Evolutionary conservation across 2,113 vertebrate genomes (phyloP), one percentile per base, ranked within the genome.

Genomic region (Orycteropus afer): DNA sequence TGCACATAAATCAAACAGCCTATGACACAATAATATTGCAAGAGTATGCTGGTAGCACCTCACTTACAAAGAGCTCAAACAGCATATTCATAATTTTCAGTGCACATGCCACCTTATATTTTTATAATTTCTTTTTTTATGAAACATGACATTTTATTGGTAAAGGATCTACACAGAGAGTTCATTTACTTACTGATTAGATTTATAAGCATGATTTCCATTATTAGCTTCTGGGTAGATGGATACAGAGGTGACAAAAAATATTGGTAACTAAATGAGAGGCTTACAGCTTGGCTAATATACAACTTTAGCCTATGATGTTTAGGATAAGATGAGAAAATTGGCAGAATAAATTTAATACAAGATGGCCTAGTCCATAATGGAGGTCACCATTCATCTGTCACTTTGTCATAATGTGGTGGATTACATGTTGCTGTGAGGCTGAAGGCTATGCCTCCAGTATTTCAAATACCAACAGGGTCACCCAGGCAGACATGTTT

Each of bases 1-100:
- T 1, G 14, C 61, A 27, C 61, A 29, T 1, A 32, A 49, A 77
- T 34, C 87, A 17, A 45, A 22, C 29, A 40, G 67, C 51, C 34
- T 15, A 15, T 5, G 79, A 9, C 7, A 2, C 9, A 9, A 10
- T 0, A n/a, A 15, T 22, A 23, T 7, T 32, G 51, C 12, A 29
- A 23, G 77, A n/a, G 5, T 0, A 10, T 25, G 12, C 55, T 13
- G 0, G 0, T 1, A 3, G 65, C 40, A 37, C 3, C 5, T 7
- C 5, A 61, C 34, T 40, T 20, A 20, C 20, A 32, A 2, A 40
- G 14, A 47, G 40, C 23, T 29, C 59, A 25, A 51, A 25, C 14
- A 20, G 47, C 15, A 55, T 20, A 15, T 63, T 49, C n/a, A 8
- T 23, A 17, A 78, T n/a, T 53, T 9, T n/a, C 17, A 61, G 71